phyloP scores from a whole-genome alignment of 1,140 invertebrate species.

The Aphelinus certus region DNA sequence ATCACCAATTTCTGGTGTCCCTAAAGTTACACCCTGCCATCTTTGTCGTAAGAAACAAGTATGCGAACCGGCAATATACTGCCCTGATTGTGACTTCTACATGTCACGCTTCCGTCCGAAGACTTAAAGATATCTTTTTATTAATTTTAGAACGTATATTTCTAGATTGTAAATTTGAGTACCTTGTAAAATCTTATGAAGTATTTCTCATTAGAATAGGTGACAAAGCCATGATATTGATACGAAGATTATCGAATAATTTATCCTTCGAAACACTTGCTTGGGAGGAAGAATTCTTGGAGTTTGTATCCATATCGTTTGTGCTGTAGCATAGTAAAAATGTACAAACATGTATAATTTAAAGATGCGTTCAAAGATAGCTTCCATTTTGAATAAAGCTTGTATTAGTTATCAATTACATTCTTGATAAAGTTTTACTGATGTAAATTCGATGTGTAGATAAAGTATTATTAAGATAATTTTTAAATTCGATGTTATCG shows the following conservation, averaged over 20 bases:
- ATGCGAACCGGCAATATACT: constrained; percentile 79
- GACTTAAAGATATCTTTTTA: constrained; percentile 47
- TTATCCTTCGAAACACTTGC: not conserved
- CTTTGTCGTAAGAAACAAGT: constrained; percentile 86
- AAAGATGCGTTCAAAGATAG: not conserved
- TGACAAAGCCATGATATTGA: not conserved
- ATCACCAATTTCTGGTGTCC: constrained; percentile 59
- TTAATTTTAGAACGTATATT: constrained; percentile 9
- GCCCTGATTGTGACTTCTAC: constrained; percentile 90
- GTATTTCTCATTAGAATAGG: not conserved
- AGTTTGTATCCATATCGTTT: not conserved
- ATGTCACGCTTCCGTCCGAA: constrained; percentile 84
- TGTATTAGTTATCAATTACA: not conserved
- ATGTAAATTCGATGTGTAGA: constrained; percentile 1
- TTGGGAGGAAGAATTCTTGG: not conserved
- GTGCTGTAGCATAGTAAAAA: constrained; percentile 7
- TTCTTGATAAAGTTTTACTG: not conserved
- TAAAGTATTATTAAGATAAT: constrained; percentile 4
- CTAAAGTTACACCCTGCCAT: constrained; percentile 73
- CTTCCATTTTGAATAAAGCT: not conserved
- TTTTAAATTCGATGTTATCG: constrained; percentile 1
- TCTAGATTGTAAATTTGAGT: constrained; percentile 11
- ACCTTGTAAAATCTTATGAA: not conserved
- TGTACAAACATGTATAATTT: constrained; percentile 11
- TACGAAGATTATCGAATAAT: not conserved